Percentiles rank a stretch among this genome's conserved stretches.
Conservation (phyloP, 2,797 vertebrate species). For the Helicolenus hilgendorfi region DNA sequence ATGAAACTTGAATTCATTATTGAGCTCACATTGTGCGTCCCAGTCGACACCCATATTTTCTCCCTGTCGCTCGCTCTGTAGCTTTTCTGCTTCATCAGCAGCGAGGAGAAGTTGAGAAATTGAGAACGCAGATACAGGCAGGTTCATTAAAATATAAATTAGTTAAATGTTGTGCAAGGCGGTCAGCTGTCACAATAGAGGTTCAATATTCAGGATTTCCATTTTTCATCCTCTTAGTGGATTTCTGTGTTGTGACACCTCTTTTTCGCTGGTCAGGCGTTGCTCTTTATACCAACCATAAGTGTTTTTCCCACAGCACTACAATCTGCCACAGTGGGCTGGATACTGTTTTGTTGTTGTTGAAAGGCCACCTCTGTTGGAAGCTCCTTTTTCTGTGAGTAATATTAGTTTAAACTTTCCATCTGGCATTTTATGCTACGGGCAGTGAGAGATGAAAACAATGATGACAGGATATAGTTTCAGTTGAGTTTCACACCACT, state of each 20-base stretch:
- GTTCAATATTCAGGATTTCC: conserved; percentile 11
- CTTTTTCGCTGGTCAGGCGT: conserved; percentile 53
- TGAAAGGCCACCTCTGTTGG: neutral
- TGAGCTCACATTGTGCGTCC: conserved; percentile 35
- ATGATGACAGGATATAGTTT: neutral
- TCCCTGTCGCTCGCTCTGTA: neutral
- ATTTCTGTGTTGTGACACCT: conserved; percentile 43
- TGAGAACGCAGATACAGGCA: conserved; percentile 17
- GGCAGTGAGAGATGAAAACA: neutral
- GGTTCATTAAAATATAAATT: conserved; percentile 41
- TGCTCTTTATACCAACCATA: conserved; percentile 27
- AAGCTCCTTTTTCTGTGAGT: neutral
- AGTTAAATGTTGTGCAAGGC: neutral
- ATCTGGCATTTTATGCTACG: neutral
- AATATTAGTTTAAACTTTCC: neutral
- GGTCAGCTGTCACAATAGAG: neutral
- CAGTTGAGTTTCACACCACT: neutral
- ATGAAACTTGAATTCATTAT: conserved; percentile 47
- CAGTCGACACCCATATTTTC: conserved; percentile 12
- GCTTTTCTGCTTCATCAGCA: conserved; percentile 58
- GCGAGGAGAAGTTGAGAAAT: conserved; percentile 22
- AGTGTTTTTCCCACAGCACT: neutral
- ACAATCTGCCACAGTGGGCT: neutral
- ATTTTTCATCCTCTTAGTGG: conserved; percentile 33
- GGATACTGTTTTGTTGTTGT: neutral